Conservation (phyloP, 1,140 invertebrate species). For the Macrobrachium rosenbergii region DNA sequence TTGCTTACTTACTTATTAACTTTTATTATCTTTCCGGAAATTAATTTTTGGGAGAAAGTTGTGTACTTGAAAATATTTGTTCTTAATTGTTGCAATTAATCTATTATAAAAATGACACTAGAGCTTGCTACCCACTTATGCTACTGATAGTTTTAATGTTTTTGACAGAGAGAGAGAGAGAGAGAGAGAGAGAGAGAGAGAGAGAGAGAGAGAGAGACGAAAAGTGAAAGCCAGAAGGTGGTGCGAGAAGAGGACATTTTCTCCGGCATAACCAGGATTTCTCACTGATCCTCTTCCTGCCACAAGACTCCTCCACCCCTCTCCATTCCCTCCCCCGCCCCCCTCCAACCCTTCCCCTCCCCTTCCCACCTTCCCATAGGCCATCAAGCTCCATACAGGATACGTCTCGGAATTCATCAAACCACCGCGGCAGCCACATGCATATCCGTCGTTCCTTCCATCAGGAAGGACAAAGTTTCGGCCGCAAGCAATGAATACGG, state of each 20-base stretch:
- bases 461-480: too few species aligned
- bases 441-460: too few species aligned
- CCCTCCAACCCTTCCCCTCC: conserved; percentile 1
- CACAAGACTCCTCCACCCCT: background rate
- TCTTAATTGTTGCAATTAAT: too few species aligned
- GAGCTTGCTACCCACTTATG: too few species aligned
- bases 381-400: conserved; percentile 22
- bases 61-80: too few species aligned
- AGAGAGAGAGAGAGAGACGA: conserved; percentile 15
- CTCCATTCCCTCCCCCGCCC: background rate
- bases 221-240: conserved; percentile 30
- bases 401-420: conserved; percentile 5
- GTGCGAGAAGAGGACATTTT: background rate
- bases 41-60: too few species aligned
- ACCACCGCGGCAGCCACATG: too few species aligned
- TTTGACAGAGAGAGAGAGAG: conserved; percentile 27
- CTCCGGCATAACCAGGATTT: too few species aligned
- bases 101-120: background rate
- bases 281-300: too few species aligned
- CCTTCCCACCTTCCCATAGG: conserved; percentile 23
- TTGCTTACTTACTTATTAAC: too few species aligned
- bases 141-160: conserved; percentile 9
- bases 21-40: too few species aligned
- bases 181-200: conserved; percentile 17
- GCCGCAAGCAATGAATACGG: too few species aligned